These are phyloP conservation scores for Papilio polyxenes DNA, from an alignment of 1,140 invertebrate genomes.

Conservation along the genomic window DNA sequence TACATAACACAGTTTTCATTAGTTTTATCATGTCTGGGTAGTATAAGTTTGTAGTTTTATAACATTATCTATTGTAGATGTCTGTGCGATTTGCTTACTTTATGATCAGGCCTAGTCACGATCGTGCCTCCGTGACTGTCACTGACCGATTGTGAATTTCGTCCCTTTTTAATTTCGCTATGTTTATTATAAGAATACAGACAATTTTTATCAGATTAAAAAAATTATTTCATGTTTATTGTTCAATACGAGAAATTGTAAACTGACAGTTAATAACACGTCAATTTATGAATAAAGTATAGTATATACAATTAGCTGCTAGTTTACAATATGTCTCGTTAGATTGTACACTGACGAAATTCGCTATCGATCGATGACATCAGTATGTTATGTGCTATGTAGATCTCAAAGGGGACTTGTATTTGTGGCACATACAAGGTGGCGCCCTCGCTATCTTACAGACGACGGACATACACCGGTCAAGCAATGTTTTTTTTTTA, in stretches of 20 bases:
- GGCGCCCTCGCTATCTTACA: slow-evolving; percentile 45
- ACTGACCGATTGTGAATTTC: background rate
- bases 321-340: background rate
- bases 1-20: background rate
- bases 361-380: background rate
- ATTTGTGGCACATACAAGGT: slow-evolving; percentile 45
- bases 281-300: no score
- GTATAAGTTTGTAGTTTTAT: background rate
- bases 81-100: background rate
- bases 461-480: background rate
- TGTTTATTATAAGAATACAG: no score
- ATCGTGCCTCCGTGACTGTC: background rate
- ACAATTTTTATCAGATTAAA: no score
- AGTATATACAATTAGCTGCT: background rate
- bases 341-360: background rate
- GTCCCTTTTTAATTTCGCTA: background rate
- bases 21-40: background rate
- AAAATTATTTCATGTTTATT: no score
- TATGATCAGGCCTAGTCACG: background rate
- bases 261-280: no score
- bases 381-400: background rate
- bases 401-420: background rate
- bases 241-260: no score
- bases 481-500: background rate
- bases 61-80: background rate